phyloP scores from a whole-genome alignment of 2,888 invertebrate genomes.

The Microplitis deprimator region DNA sequence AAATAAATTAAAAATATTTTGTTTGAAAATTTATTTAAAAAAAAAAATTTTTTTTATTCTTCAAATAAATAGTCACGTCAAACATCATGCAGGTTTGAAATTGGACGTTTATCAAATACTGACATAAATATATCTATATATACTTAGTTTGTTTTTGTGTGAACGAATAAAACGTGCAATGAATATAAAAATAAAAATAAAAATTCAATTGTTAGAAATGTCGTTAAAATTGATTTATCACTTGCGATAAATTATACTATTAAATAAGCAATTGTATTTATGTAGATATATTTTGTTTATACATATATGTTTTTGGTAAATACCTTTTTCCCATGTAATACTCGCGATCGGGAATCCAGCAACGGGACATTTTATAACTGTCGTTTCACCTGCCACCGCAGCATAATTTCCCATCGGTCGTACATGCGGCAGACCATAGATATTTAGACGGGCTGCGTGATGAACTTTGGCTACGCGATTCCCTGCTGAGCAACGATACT shows the following conservation, averaged over 20 bases:
- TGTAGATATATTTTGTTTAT: not conserved
- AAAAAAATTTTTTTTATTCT: slow-evolving; percentile 2
- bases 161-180: not conserved
- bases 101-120: slow-evolving; percentile 20
- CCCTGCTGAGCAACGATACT: slow-evolving; percentile 88
- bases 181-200: slow-evolving; percentile 7
- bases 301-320: not conserved
- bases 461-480: slow-evolving; percentile 86
- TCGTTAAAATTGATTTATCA: slow-evolving; percentile 3
- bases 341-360: slow-evolving; percentile 91
- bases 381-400: slow-evolving; percentile 87
- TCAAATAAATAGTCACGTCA: not conserved
- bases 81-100: slow-evolving; percentile 8
- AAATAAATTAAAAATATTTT: not conserved
- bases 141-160: not conserved
- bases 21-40: slow-evolving; percentile 9
- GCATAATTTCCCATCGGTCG: slow-evolving; percentile 91
- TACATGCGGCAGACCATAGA: slow-evolving; percentile 89
- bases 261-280: not conserved
- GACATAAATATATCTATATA: slow-evolving; percentile 7
- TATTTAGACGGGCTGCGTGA: slow-evolving; percentile 89
- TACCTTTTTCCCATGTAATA: slow-evolving; percentile 92
- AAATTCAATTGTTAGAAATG: slow-evolving; percentile 15
- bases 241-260: slow-evolving; percentile 14
- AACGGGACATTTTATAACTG: slow-evolving; percentile 90